Percentiles rank a stretch among this genome's conserved stretches.
phyloP scores from a whole-genome alignment of 1,140 invertebrate genomes.

The Planococcus citri region DNA sequence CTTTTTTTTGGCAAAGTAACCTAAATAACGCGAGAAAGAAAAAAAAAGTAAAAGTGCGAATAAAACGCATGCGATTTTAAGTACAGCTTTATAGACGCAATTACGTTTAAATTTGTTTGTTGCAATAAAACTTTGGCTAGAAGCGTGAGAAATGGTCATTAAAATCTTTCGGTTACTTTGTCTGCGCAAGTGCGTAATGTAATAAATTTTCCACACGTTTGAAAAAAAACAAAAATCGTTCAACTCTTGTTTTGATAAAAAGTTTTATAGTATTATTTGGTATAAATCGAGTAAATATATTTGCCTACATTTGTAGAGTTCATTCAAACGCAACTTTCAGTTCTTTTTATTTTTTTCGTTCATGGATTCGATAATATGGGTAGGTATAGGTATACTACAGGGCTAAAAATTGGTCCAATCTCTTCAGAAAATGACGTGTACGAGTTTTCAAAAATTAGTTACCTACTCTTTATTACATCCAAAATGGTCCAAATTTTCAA shows the following conservation, averaged over 20 bases:
- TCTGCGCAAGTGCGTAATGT: background rate
- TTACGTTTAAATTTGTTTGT: slow-evolving; percentile 1
- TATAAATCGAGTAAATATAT: too few relatives aligned
- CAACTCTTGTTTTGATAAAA: background rate
- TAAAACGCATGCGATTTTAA: background rate
- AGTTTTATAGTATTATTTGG: background rate
- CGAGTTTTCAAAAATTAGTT: too few relatives aligned
- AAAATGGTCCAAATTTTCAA: too few relatives aligned
- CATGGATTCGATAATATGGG: too few relatives aligned
- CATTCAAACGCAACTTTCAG: background rate
- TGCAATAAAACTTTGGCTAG: background rate
- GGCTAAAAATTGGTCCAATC: too few relatives aligned
- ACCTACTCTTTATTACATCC: too few relatives aligned
- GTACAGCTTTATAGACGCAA: background rate
- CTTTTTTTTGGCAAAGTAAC: too few relatives aligned
- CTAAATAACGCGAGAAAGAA: background rate
- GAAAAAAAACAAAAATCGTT: background rate
- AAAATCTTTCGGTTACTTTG: slow-evolving; percentile 7
- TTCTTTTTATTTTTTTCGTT: background rate
- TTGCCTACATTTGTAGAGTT: background rate
- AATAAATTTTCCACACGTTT: background rate
- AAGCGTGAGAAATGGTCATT: slow-evolving; percentile 6
- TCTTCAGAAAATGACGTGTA: too few relatives aligned
- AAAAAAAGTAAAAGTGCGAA: background rate
- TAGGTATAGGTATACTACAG: too few relatives aligned